A percentile compares a stretch with the other conserved stretches of the same genome.
Evolutionary conservation across 2,888 invertebrate genomes (phyloP).

Genomic region (Platerodrilus igneus): DNA sequence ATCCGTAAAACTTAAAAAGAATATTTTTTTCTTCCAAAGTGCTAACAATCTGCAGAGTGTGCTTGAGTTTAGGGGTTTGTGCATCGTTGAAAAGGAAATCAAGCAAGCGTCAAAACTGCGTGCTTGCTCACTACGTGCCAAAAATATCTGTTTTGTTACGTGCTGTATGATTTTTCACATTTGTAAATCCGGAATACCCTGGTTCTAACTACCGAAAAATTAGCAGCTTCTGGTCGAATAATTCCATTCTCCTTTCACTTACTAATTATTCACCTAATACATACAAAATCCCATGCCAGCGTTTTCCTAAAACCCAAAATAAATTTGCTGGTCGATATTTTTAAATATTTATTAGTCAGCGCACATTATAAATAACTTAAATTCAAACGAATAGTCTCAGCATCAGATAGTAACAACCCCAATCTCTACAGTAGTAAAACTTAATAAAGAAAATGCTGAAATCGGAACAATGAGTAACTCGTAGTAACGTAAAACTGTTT

Average conservation of each 20-base stretch:
- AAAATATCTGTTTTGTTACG: conserved; percentile 22
- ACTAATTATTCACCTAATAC: too few relatives aligned
- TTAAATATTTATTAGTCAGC: conserved; percentile 36
- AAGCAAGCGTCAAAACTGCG: conserved; percentile 29
- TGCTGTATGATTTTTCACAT: too few relatives aligned
- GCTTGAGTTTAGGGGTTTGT: too few relatives aligned
- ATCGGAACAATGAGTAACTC: conserved; percentile 46
- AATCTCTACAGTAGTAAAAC: conserved; percentile 39
- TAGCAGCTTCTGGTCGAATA: too few relatives aligned
- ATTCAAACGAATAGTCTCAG: conserved; percentile 38
- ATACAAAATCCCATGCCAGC: conserved; percentile 36
- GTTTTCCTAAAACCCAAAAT: conserved; percentile 39
- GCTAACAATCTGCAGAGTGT: too few relatives aligned
- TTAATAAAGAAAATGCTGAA: conserved; percentile 46
- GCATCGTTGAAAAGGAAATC: conserved; percentile 26
- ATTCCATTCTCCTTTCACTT: too few relatives aligned
- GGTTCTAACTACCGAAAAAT: too few relatives aligned
- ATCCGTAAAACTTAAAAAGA: too few relatives aligned
- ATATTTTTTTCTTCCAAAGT: too few relatives aligned
- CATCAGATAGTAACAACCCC: conserved; percentile 37
- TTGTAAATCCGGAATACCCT: too few relatives aligned
- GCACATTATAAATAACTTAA: conserved; percentile 44
- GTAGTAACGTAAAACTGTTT: conserved; percentile 33
- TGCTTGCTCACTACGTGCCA: conserved; percentile 26
- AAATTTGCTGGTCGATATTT: conserved; percentile 36